Percentiles rank a stretch among this genome's conserved stretches.
Evolutionary conservation across 1,140 invertebrate species (phyloP).

Genomic region (Sminthurinus signatus): DNA sequence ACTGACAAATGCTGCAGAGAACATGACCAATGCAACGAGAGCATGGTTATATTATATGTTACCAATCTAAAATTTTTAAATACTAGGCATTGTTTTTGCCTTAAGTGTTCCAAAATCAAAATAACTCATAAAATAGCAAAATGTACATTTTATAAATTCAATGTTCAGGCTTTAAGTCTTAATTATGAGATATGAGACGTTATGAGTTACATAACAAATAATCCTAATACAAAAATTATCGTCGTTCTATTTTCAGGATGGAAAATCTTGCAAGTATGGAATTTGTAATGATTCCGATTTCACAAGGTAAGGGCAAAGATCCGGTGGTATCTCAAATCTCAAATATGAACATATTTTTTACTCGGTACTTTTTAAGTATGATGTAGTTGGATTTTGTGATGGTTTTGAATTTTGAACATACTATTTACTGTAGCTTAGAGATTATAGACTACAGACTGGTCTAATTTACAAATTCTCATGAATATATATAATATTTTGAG

Average conservation of each 20-base stretch:
- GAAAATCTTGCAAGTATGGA: slow-evolving; percentile 56
- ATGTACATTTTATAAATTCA: too few species aligned
- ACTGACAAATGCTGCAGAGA: slow-evolving; percentile 71
- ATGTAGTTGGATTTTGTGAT: too few species aligned
- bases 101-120: too few species aligned
- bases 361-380: not conserved
- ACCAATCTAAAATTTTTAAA: too few species aligned
- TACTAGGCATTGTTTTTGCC: too few species aligned
- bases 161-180: too few species aligned
- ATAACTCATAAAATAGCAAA: too few species aligned
- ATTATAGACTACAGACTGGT: not conserved
- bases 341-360: not conserved
- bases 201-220: too few species aligned
- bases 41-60: too few species aligned
- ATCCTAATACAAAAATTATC: too few species aligned
- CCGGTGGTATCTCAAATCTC: not conserved
- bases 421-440: not conserved
- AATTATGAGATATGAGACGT: too few species aligned
- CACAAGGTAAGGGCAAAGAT: slow-evolving; percentile 49
- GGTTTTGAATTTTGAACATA: not conserved
- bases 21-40: slow-evolving; percentile 67
- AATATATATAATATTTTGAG: not conserved
- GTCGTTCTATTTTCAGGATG: slow-evolving; percentile 35
- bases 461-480: not conserved
- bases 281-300: slow-evolving; percentile 62